Conservation (phyloP, 1,140 invertebrate species). For the Neodiprion lecontei region DNA sequence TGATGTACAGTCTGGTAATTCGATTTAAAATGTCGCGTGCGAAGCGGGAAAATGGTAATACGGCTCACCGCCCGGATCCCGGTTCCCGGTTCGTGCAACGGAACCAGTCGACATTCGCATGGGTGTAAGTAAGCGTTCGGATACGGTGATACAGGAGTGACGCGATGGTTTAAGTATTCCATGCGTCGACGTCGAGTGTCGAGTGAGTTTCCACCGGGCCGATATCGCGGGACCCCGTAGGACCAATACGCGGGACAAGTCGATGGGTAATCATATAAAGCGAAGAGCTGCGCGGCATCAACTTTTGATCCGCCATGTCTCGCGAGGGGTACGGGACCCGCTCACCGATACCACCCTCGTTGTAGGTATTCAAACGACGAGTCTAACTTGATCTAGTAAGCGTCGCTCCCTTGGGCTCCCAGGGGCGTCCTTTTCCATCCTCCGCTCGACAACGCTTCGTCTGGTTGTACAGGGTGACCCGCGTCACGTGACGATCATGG, state of each 20-base stretch:
- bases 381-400: conserved; percentile 57
- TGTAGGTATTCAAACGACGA: conserved; percentile 56
- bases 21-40: conserved; percentile 2
- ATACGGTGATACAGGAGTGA: conserved; percentile 17
- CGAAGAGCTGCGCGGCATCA: conserved; percentile 45
- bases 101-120: not conserved
- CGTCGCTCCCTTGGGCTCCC: conserved; percentile 52
- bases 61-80: not conserved
- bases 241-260: conserved; percentile 6
- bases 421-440: conserved; percentile 27
- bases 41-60: conserved; percentile 1
- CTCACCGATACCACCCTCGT: not conserved
- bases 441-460: not conserved
- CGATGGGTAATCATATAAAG: conserved; percentile 54
- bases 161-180: conserved; percentile 57
- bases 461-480: not conserved
- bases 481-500: no score
- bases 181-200: conserved; percentile 43
- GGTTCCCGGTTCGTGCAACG: not conserved
- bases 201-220: conserved; percentile 18
- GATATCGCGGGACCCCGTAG: not conserved
- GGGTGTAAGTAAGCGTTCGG: not conserved
- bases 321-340: not conserved
- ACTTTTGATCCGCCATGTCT: conserved; percentile 54
- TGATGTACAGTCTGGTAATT: not conserved